A percentile compares a stretch with the other conserved stretches of the same genome.
Evolutionary conservation across 2,113 vertebrate genomes (phyloP).

Genomic region (Barnardius zonarius): DNA sequence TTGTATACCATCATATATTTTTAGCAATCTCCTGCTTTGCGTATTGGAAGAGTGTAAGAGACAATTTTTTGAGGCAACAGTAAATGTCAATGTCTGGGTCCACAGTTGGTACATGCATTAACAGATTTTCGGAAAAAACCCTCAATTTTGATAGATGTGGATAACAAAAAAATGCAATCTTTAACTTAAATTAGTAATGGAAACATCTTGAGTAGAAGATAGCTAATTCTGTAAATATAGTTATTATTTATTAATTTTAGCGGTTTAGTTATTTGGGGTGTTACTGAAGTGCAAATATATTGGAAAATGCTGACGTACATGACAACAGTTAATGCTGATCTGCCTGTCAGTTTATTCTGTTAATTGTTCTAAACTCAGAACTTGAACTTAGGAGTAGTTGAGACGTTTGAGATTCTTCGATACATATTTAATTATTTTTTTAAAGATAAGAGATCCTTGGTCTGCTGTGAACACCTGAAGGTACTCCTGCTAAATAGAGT

Average conservation of each 20-base stretch:
- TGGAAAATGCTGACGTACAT: neutral
- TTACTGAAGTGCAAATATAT: neutral
- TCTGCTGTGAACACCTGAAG: neutral
- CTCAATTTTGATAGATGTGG: neutral
- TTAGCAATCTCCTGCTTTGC: neutral
- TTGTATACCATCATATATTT: neutral
- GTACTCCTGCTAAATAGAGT: neutral
- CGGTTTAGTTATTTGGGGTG: neutral
- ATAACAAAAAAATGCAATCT: neutral
- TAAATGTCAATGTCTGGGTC: neutral
- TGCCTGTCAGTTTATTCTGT: neutral
- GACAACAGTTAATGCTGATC: neutral
- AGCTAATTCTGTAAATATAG: neutral
- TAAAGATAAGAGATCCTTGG: neutral
- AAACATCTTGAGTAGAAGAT: neutral
- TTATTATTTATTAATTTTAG: neutral
- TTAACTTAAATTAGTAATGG: neutral
- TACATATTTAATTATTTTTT: neutral
- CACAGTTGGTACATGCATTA: neutral
- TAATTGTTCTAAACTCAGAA: neutral
- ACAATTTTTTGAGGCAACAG: neutral
- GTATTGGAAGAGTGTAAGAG: neutral
- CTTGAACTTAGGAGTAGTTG: neutral
- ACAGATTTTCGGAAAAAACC: neutral
- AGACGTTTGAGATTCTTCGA: neutral